A percentile compares a stretch with the other conserved stretches of the same genome.
These are phyloP conservation scores for Pelecanus crispus DNA, from an alignment of 2,113 vertebrate genomes.

Conservation along the genomic window DNA sequence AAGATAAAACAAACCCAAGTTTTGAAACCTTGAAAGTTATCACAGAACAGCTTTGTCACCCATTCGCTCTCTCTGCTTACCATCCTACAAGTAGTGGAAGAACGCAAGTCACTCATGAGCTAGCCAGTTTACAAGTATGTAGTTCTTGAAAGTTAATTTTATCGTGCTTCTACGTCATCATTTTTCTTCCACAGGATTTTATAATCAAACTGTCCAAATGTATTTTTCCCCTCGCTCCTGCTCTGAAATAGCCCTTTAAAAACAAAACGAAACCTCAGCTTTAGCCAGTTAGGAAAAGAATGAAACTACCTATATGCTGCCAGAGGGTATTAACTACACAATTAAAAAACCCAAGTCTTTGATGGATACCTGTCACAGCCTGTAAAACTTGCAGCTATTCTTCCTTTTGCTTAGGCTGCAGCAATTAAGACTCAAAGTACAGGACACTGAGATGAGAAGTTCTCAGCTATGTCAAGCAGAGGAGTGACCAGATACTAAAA, in stretches of 20 bases:
- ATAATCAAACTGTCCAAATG: fast-evolving
- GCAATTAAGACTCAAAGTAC: neutral
- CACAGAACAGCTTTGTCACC: neutral
- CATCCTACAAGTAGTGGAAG: neutral
- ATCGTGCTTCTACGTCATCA: neutral
- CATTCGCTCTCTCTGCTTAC: neutral
- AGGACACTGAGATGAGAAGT: fast-evolving
- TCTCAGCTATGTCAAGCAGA: neutral
- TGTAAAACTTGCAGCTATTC: neutral
- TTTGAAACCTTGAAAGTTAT: neutral
- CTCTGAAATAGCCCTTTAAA: neutral
- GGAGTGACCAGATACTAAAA: neutral
- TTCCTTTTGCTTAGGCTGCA: neutral
- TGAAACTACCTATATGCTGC: neutral
- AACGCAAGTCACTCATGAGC: fast-evolving
- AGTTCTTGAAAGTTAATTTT: neutral
- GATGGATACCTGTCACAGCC: fast-evolving
- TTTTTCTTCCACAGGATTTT: neutral
- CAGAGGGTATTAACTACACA: neutral
- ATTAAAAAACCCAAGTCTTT: neutral
- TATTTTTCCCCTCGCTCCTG: neutral
- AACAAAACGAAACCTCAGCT: neutral
- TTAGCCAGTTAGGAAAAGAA: neutral
- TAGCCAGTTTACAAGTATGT: neutral
- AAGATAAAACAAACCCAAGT: neutral